Conservation (phyloP, 2,113 vertebrate genomes). For the Saguinus midas region DNA sequence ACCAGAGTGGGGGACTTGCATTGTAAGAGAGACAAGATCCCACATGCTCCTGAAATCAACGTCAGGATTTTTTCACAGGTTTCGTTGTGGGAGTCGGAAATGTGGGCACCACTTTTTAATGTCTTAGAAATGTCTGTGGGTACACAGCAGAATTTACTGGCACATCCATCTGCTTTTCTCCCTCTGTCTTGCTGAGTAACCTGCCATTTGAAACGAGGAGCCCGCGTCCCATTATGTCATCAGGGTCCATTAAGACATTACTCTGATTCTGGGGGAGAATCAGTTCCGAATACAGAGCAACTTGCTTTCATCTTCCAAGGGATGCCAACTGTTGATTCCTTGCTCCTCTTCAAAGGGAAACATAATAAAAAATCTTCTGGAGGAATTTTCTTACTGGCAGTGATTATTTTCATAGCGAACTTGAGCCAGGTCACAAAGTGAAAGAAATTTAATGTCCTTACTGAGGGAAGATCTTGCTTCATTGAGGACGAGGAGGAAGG, state of each 20-base stretch:
- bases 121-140: conserved; percentile 38
- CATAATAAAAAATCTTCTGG: not conserved
- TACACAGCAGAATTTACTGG: conserved; percentile 24
- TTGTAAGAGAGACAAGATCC: not conserved
- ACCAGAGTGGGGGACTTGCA: not conserved
- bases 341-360: not conserved
- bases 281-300: accelerated
- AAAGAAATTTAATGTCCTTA: not conserved
- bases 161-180: conserved; percentile 33
- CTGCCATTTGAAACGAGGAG: not conserved
- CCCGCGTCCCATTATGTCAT: accelerated
- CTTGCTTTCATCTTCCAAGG: not conserved
- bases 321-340: not conserved
- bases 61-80: not conserved
- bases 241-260: not conserved
- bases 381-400: not conserved
- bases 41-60: not conserved
- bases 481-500: not conserved
- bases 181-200: conserved; percentile 24
- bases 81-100: conserved; percentile 22
- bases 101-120: conserved; percentile 4
- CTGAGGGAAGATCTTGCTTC: not conserved
- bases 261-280: not conserved
- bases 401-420: not conserved
- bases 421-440: not conserved